Base-by-base conservation (phyloP, 2,888 invertebrate genomes). In the Tetramorium bicarinatum region DNA sequence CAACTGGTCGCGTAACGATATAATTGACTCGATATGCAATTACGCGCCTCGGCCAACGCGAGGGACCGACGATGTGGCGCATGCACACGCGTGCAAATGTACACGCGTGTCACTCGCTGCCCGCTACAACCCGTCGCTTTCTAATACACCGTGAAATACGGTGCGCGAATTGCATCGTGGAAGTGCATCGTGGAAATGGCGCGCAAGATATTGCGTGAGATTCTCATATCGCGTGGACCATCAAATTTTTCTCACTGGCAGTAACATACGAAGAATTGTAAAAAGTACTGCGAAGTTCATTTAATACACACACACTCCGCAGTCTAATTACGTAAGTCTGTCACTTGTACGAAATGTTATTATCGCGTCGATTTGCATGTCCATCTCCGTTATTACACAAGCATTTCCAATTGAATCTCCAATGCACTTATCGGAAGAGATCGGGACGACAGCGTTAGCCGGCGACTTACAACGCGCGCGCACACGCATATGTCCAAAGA, bases 71-170 rank as follows among this genome's bases (percentile, higher is more conserved):
- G 54, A 59, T 21, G 18, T 18, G 41, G 18, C 59, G 25, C 59
- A 34, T 56, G 25, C 18, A 38, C 49, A 47, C 71, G 47, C 71
- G 44, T 47, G 44, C 7, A 79, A 59, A 59, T 56, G 21, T n/a
- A 21, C 15, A 44, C 64, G 54, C 38, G 18, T 41, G 56, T 69
- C 25, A 54, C 41, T 47, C 11, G 0, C 18, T 11, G 25, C 8
- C n/a, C 34, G 47, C 18, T 59, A 59, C 44, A 13, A 69, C 47
- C 21, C 59, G 44, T n/a, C 74, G 47, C 79, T 72, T 80, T 80
- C 79, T 72, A 72, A 80, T 72, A 18, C 79, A 47, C 34, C 56
- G 79, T 44, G 56, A 79, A 79, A 54, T 54, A 25, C 29, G 21
- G 38, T 15, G 67, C 29, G 52, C 72, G 56, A 9, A 13, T 18